Evolutionary conservation across 64 coral and sea anemone species (phyloP).

Genomic region (Hydrozoanthus tunicans): DNA sequence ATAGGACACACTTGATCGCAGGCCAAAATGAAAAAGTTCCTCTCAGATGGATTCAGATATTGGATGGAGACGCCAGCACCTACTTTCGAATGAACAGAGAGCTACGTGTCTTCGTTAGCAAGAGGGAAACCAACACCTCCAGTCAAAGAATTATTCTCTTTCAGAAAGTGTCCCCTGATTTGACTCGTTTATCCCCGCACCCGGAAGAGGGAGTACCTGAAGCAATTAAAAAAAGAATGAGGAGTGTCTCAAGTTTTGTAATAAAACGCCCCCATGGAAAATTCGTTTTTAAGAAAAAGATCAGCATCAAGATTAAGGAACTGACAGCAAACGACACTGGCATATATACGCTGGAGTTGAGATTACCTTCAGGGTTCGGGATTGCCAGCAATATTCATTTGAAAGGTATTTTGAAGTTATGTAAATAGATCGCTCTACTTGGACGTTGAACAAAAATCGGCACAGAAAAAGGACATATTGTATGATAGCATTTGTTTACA

Average conservation of each 20-base stretch:
- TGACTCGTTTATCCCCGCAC: slow-evolving; percentile 3
- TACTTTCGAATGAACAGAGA: slow-evolving; percentile 53
- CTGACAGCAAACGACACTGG: slow-evolving; percentile 20
- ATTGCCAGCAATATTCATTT: slow-evolving; percentile 37
- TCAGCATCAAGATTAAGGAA: slow-evolving; percentile 21
- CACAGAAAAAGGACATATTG: neutral
- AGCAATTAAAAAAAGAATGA: slow-evolving; percentile 3
- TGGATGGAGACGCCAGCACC: neutral
- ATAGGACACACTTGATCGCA: neutral
- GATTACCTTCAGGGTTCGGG: neutral
- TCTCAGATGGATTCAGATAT: slow-evolving; percentile 16
- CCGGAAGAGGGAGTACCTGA: slow-evolving; percentile 11
- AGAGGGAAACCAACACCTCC: neutral
- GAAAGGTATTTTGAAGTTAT: neutral
- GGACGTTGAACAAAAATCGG: too few species aligned
- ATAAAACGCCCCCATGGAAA: slow-evolving; percentile 21
- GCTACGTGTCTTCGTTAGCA: slow-evolving; percentile 1
- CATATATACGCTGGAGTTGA: slow-evolving; percentile 12
- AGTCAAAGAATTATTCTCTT: slow-evolving; percentile 3
- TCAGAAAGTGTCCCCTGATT: neutral
- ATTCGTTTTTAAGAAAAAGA: slow-evolving; percentile 24
- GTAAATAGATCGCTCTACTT: neutral
- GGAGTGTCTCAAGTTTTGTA: neutral
- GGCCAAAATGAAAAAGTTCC: slow-evolving; percentile 22
- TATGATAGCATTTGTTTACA: too few species aligned